phyloP scores from a whole-genome alignment of 2,888 invertebrate genomes.

The Melanostoma scalare region DNA sequence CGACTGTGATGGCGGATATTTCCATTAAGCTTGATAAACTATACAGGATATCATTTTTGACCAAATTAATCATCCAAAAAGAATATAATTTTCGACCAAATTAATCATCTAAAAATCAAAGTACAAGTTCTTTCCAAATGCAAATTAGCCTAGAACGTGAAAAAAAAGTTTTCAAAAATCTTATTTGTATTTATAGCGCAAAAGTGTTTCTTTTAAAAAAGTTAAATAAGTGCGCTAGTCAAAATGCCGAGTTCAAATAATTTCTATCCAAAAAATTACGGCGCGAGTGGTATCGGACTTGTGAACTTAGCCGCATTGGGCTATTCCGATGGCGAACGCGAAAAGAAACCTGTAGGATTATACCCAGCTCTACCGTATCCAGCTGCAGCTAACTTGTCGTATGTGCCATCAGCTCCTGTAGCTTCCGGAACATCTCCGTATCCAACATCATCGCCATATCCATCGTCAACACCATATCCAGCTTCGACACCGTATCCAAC shows the following conservation, averaged over 20 bases:
- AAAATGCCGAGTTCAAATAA: slow-evolving; percentile 67
- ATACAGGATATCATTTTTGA: too few relatives aligned
- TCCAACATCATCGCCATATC: slow-evolving; percentile 50
- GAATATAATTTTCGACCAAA: too few relatives aligned
- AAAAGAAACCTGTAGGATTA: slow-evolving; percentile 76
- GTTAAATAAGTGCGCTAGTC: slow-evolving; percentile 6
- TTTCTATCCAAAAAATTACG: slow-evolving; percentile 81
- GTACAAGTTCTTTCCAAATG: not conserved
- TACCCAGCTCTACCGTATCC: slow-evolving; percentile 80
- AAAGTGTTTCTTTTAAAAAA: not conserved
- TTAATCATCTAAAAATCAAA: slow-evolving; percentile 21
- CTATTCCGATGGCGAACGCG: slow-evolving; percentile 75
- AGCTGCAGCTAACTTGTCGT: slow-evolving; percentile 74
- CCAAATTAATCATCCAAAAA: too few relatives aligned
- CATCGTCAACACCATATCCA: slow-evolving; percentile 56
- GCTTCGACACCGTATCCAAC: slow-evolving; percentile 74
- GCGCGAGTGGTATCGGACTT: slow-evolving; percentile 80
- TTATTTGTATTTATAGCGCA: not conserved
- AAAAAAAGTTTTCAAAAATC: not conserved
- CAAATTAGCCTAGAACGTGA: not conserved
- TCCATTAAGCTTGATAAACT: too few relatives aligned
- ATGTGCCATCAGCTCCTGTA: slow-evolving; percentile 67
- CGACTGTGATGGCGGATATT: too few relatives aligned
- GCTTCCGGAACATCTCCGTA: slow-evolving; percentile 66
- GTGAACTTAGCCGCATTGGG: slow-evolving; percentile 80